Percentiles rank a stretch among this genome's conserved stretches.
phyloP scores from a whole-genome alignment of 2,113 vertebrate species.

The Dolichotis patagonum region DNA sequence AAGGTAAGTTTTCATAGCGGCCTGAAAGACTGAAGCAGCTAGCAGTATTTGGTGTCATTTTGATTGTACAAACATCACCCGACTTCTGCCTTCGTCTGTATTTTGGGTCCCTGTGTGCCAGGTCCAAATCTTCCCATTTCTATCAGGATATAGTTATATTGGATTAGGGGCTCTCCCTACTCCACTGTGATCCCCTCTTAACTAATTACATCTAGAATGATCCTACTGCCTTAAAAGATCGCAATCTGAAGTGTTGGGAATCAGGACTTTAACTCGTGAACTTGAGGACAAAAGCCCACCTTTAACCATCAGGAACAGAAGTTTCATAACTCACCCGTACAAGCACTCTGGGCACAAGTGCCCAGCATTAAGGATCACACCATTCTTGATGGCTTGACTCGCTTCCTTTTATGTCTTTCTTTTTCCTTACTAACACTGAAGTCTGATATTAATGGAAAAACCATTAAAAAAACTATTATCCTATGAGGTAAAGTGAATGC shows the following conservation, averaged over 20 bases:
- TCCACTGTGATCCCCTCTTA: not conserved
- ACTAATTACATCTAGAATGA: not conserved
- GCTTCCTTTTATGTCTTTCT: conserved; percentile 76
- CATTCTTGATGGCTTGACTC: conserved; percentile 50
- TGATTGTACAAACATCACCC: not conserved
- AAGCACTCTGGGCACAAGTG: not conserved
- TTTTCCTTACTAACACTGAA: conserved; percentile 78
- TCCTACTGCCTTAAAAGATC: not conserved
- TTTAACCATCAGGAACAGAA: not conserved
- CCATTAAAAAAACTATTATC: conserved; percentile 80
- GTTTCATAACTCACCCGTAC: not conserved
- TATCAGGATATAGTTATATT: not conserved
- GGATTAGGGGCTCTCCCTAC: not conserved
- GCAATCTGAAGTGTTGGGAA: not conserved
- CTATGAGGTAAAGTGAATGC: conserved; percentile 80
- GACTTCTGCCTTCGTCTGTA: not conserved
- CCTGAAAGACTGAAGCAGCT: not conserved
- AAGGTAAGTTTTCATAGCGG: not conserved
- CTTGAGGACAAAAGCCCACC: not conserved
- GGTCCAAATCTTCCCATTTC: not conserved
- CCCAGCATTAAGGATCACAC: not conserved
- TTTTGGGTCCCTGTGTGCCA: not conserved
- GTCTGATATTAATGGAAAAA: conserved; percentile 85
- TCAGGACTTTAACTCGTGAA: not conserved
- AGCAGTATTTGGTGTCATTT: not conserved